These are phyloP conservation scores for Geotrypetes seraphini DNA, from an alignment of 2,797 vertebrate genomes.

Conservation along the genomic window DNA sequence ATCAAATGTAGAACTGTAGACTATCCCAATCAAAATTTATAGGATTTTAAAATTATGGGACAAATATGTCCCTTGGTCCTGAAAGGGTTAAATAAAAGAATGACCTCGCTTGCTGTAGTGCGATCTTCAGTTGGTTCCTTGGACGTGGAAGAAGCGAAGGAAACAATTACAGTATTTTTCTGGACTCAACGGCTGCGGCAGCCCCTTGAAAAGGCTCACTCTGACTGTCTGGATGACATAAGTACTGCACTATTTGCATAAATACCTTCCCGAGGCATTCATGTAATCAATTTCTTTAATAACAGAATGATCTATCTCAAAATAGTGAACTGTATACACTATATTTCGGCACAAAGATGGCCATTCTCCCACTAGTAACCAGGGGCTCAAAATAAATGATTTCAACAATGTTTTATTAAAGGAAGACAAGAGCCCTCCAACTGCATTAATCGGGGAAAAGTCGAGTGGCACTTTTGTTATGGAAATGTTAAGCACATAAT, in stretches of 20 bases:
- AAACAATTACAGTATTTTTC: constrained; percentile 42
- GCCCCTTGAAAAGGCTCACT: constrained; percentile 47
- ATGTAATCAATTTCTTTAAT: constrained; percentile 65
- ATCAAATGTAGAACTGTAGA: no score
- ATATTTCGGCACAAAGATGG: constrained; percentile 71
- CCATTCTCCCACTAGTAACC: constrained; percentile 73
- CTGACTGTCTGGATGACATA: constrained; percentile 43
- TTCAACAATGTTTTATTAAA: constrained; percentile 96
- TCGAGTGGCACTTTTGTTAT: constrained; percentile 99
- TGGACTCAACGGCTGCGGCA: constrained; percentile 27
- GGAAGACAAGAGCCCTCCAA: constrained; percentile 81
- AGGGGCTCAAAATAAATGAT: constrained; percentile 85
- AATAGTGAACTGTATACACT: constrained; percentile 73
- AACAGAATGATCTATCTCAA: constrained; percentile 71
- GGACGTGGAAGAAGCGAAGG: no score
- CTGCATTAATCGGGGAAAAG: constrained; percentile 95
- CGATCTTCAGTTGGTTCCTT: no score
- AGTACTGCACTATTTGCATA: constrained; percentile 53
- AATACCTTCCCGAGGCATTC: constrained; percentile 55
- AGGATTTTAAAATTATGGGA: no score
- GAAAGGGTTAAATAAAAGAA: no score
- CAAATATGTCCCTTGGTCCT: no score
- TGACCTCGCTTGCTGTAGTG: no score
- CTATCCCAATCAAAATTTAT: no score
- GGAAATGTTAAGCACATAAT: constrained; percentile 99